Conservation (phyloP, 2,888 invertebrate species). For the Rhyacophila evoluta region DNA sequence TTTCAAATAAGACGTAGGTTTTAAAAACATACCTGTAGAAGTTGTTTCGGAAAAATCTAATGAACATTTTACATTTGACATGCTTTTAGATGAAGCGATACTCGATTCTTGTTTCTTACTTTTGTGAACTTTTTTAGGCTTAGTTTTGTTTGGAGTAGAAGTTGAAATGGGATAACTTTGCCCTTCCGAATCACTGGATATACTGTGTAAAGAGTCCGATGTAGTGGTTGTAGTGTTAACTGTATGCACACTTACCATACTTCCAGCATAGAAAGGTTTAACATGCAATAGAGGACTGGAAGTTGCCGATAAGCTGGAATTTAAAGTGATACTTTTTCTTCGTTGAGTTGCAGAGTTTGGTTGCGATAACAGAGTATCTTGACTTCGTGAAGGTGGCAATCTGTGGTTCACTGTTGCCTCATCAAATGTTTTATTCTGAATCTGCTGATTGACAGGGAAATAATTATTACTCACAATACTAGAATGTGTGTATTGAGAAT, state of each 20-base stretch:
- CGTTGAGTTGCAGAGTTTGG: slow-evolving; percentile 60
- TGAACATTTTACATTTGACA: slow-evolving; percentile 73
- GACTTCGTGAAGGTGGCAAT: slow-evolving; percentile 82
- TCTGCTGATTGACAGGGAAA: slow-evolving; percentile 60
- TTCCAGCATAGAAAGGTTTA: slow-evolving; percentile 73
- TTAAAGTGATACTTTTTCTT: slow-evolving; percentile 71
- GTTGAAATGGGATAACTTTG: slow-evolving; percentile 69
- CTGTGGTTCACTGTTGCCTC: slow-evolving; percentile 60
- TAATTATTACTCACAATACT: slow-evolving; percentile 65
- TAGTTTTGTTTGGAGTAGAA: slow-evolving; percentile 70
- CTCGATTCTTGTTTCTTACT: slow-evolving; percentile 59
- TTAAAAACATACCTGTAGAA: slow-evolving; percentile 61
- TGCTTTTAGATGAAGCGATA: slow-evolving; percentile 72
- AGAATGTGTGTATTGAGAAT: slow-evolving; percentile 71
- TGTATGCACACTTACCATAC: slow-evolving; percentile 74
- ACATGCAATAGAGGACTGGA: slow-evolving; percentile 78
- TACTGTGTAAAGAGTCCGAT: slow-evolving; percentile 76
- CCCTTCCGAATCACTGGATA: slow-evolving; percentile 75
- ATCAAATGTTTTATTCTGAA: slow-evolving; percentile 47
- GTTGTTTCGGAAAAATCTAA: slow-evolving; percentile 66
- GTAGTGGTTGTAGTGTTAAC: slow-evolving; percentile 68
- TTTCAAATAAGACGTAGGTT: slow-evolving; percentile 64
- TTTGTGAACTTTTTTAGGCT: slow-evolving; percentile 65
- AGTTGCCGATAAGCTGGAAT: slow-evolving; percentile 74
- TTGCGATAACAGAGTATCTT: slow-evolving; percentile 76